phyloP scores from a whole-genome alignment of 1,140 invertebrate species.

The Drosophila lacteicornis region DNA sequence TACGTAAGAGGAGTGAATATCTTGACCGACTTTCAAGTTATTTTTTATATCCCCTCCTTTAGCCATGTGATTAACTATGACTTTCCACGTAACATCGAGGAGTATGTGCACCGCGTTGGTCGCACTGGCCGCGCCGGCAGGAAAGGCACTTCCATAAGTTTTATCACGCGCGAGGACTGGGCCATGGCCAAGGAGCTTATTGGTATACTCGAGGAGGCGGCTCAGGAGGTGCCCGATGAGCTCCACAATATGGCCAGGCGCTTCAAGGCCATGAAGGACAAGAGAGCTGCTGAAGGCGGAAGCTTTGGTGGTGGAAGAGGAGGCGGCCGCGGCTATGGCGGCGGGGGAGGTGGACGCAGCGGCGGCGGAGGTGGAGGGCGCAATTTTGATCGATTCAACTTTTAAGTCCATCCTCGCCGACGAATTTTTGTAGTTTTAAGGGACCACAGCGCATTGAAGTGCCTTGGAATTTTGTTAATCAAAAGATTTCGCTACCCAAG shows the following conservation, averaged over 20 bases:
- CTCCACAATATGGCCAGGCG: constrained; percentile 89
- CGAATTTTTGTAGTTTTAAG: constrained; percentile 18
- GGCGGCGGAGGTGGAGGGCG: constrained; percentile 25
- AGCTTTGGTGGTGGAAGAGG: constrained; percentile 34
- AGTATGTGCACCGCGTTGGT: constrained; percentile 95
- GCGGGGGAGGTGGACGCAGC: constrained; percentile 1
- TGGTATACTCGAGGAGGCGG: constrained; percentile 91
- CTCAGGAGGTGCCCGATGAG: constrained; percentile 91
- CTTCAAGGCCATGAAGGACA: constrained; percentile 88
- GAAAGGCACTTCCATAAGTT: constrained; percentile 92
- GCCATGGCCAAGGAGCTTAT: constrained; percentile 92
- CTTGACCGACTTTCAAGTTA: no score
- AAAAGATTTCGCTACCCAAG: neutral
- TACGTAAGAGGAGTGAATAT: constrained; percentile 87
- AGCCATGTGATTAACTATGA: constrained; percentile 93
- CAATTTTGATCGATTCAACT: neutral
- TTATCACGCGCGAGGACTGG: constrained; percentile 93
- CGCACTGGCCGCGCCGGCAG: constrained; percentile 94
- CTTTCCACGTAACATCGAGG: constrained; percentile 95
- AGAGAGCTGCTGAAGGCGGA: constrained; percentile 85
- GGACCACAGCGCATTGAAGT: constrained; percentile 53
- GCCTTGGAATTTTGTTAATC: constrained; percentile 16
- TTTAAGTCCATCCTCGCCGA: neutral
- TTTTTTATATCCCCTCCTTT: neutral
- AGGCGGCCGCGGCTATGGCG: constrained; percentile 21